These are phyloP conservation scores for Ephestia elutella DNA, from an alignment of 1,140 invertebrate genomes.

Conservation along the genomic window DNA sequence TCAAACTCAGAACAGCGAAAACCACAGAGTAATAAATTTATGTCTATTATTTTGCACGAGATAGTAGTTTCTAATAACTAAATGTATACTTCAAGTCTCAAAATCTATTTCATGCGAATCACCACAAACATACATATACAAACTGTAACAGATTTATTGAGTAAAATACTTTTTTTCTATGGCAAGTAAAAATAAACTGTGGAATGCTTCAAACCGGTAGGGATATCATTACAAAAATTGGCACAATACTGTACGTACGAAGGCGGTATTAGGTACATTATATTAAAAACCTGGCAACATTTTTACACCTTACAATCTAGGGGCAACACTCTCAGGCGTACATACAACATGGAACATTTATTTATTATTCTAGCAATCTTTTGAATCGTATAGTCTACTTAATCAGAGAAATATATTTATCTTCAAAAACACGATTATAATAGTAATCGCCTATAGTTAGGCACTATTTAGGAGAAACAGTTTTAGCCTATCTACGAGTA, in stretches of 20 bases:
- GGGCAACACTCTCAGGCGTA: constrained; percentile 28
- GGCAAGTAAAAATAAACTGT: constrained; percentile 16
- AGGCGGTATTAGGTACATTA: constrained; percentile 30
- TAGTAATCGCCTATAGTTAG: neutral
- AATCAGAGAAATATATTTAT: constrained; percentile 1
- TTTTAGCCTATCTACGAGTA: constrained; percentile 5
- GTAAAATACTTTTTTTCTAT: constrained; percentile 5
- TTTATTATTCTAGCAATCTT: constrained; percentile 12
- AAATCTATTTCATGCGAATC: neutral
- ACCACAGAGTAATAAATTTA: too few relatives aligned
- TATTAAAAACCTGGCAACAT: constrained; percentile 33
- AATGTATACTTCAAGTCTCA: too few relatives aligned
- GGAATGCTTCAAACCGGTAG: constrained; percentile 25
- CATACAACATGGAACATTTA: constrained; percentile 34
- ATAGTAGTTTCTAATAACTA: too few relatives aligned
- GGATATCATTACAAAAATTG: constrained; percentile 30
- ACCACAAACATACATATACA: neutral
- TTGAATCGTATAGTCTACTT: neutral
- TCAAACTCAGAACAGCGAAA: too few relatives aligned
- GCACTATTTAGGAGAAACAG: neutral
- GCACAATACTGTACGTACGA: constrained; percentile 29
- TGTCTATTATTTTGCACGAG: too few relatives aligned
- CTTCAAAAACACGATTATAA: neutral
- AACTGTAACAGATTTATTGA: constrained; percentile 1
- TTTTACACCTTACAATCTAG: constrained; percentile 30